A percentile compares a stretch with the other conserved stretches of the same genome.
Conservation (phyloP, 1,140 invertebrate genomes). For the Episyrphus balteatus region DNA sequence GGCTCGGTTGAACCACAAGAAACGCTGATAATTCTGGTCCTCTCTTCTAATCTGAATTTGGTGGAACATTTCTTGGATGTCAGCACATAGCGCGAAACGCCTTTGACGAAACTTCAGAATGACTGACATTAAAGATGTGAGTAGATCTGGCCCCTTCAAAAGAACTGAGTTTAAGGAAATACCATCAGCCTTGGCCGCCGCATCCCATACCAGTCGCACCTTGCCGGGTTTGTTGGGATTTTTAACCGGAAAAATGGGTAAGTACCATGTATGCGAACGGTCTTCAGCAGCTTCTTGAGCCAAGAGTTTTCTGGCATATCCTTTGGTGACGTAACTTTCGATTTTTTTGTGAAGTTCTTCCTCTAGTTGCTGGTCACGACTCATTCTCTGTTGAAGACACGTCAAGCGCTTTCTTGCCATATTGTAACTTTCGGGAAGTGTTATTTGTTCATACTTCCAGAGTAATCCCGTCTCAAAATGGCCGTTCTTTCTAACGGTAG, state of each 20-base stretch:
- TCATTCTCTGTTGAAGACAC: conserved; percentile 1
- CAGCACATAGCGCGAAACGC: too few relatives aligned
- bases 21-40: conserved; percentile 18
- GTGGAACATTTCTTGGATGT: conserved; percentile 26
- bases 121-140: conserved; percentile 12
- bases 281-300: neutral
- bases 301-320: conserved; percentile 1
- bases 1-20: conserved; percentile 22
- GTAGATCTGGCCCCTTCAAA: conserved; percentile 17
- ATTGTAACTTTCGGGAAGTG: neutral
- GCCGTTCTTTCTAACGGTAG: neutral
- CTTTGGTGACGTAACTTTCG: neutral
- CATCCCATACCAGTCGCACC: conserved; percentile 17
- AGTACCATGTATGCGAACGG: conserved; percentile 16
- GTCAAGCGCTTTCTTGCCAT: neutral
- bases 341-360: conserved; percentile 1
- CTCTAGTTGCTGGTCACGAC: neutral
- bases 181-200: conserved; percentile 4
- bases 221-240: conserved; percentile 19
- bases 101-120: conserved; percentile 1
- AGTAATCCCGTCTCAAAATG: neutral
- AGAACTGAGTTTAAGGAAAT: conserved; percentile 14
- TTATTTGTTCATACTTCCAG: neutral
- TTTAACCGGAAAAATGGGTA: conserved; percentile 19
- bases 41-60: conserved; percentile 7